Base-by-base conservation (phyloP, 2,888 invertebrate species). In the Sarcophaga rosellei region DNA sequence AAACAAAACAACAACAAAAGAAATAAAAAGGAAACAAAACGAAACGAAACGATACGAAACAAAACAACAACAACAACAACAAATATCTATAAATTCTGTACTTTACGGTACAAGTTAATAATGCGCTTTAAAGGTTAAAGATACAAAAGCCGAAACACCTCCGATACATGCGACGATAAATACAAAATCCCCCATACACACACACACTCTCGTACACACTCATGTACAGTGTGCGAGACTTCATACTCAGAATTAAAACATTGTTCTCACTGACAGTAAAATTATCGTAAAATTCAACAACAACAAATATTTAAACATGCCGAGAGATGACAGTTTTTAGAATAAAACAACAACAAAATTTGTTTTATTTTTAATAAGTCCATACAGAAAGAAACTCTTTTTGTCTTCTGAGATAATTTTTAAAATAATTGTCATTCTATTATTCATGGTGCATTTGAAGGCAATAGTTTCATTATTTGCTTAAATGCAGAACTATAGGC, bases 121-220 rank as follows among this genome's bases (percentile, higher is more conserved):
- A 84, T 84, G 86, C 80, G 80, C 85, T 85, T 81, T 82, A 88
- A 87, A 88, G 88, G 88, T 88, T 88, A 88, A 88, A 88, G 86
- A 86, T 88, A 84, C 87, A 88, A 88, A 88, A 87, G 88, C 81
- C 87, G 73, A 82, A 87, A 84, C 80, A 86, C 86, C 86, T 61
- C 61, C 84, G 84, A 81, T 84, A 84, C 79, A 75, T 77, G 81
- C 77, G 57, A 62, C 85, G 75, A 86, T 86, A 86, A 86, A 86
- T 84, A 83, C 86, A 79, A 53, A 53, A 59, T 73, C 72, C 81
- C 80, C 82, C 76, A 74, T 79, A 82, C n/a, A 45, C 21, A 66
- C 45, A 8, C 15, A 4, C 11, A 61, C 59, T 61, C 12, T 15
- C 59, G 17, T 45, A 68, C 53, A 35, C 6, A 35, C 47, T 2